Evolutionary conservation across 2,113 vertebrate genomes (phyloP).

Genomic region (Eurypyga helias): DNA sequence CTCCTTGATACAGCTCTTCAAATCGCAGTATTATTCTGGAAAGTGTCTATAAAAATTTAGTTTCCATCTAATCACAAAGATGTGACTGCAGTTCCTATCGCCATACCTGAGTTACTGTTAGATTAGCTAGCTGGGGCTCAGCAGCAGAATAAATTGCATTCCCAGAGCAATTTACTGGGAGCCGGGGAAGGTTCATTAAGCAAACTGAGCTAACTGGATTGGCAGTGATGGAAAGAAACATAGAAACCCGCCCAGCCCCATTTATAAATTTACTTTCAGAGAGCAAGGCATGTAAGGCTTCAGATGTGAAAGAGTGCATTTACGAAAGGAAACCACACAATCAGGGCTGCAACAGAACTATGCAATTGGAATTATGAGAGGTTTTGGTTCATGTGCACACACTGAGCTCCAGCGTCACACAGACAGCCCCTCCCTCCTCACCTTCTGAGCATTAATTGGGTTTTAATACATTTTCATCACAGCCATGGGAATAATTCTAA

Average conservation of each 20-base stretch:
- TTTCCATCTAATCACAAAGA: neutral
- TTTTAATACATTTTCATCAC: neutral
- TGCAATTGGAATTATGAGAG: neutral
- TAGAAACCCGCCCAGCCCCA: neutral
- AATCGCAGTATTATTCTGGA: neutral
- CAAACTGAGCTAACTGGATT: slow-evolving; percentile 7
- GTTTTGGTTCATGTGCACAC: neutral
- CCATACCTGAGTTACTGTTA: neutral
- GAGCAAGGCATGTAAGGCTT: neutral
- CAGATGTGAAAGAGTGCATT: neutral
- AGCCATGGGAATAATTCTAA: neutral
- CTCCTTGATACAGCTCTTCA: neutral
- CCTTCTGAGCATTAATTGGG: neutral
- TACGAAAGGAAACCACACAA: neutral
- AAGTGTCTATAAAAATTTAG: neutral
- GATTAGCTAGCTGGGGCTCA: neutral
- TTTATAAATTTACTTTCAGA: neutral
- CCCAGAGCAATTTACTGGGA: slow-evolving; percentile 26
- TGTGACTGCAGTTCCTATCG: neutral
- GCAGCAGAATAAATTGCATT: neutral
- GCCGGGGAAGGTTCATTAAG: slow-evolving; percentile 41
- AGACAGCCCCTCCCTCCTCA: neutral
- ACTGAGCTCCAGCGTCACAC: neutral
- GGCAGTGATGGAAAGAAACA: neutral
- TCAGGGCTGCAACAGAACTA: neutral